These are phyloP conservation scores for Phortica okadai DNA, from an alignment of 2,888 invertebrate species.

Conservation along the genomic window DNA sequence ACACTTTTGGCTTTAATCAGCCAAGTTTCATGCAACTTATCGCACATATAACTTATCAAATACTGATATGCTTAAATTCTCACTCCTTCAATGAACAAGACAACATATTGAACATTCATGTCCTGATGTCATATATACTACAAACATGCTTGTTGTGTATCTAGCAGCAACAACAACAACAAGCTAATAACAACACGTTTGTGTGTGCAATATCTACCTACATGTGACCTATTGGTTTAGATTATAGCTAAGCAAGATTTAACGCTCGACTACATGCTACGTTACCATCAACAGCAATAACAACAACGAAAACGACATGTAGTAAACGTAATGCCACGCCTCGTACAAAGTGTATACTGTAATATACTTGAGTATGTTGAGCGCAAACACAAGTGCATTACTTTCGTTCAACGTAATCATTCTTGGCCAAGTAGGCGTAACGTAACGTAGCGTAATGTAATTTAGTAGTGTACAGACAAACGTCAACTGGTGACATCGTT, in stretches of 20 bases:
- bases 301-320: background rate
- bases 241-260: constrained; percentile 30
- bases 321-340: background rate
- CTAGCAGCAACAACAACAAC: background rate
- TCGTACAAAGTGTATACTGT: background rate
- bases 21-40: too few relatives aligned
- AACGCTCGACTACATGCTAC: constrained; percentile 9
- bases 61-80: too few relatives aligned
- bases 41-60: too few relatives aligned
- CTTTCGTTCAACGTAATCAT: constrained; percentile 35
- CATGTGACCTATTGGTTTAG: constrained; percentile 28
- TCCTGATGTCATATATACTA: background rate
- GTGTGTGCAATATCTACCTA: background rate
- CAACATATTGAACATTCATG: background rate
- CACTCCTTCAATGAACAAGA: too few relatives aligned
- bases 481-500: constrained; percentile 24
- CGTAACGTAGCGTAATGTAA: constrained; percentile 30
- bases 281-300: background rate
- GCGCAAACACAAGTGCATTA: constrained; percentile 12
- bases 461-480: constrained; percentile 12
- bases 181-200: constrained; percentile 10
- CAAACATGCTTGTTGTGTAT: background rate
- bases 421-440: constrained; percentile 38
- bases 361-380: background rate
- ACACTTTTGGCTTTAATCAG: too few relatives aligned